phyloP scores from a whole-genome alignment of 2,888 invertebrate genomes.

The Hartigia nigra region DNA sequence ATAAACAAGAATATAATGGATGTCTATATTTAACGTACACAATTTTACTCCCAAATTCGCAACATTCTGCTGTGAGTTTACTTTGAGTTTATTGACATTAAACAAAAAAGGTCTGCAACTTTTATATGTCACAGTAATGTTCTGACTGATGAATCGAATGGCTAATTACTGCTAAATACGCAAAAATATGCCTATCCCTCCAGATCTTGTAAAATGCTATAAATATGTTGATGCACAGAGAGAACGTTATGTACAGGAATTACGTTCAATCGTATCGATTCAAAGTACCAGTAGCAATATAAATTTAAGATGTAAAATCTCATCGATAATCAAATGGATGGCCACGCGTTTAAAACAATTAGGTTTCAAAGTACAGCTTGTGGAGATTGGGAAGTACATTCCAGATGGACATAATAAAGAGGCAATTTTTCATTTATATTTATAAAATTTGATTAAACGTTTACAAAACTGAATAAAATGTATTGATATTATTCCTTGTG shows the following conservation, averaged over 20 bases:
- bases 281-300: slow-evolving; percentile 59
- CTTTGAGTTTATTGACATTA: neutral
- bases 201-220: slow-evolving; percentile 58
- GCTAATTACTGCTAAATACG: neutral
- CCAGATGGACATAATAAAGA: slow-evolving; percentile 51
- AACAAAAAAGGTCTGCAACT: neutral
- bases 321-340: slow-evolving; percentile 57
- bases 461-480: neutral
- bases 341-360: slow-evolving; percentile 62
- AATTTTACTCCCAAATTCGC: neutral
- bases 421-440: slow-evolving; percentile 22
- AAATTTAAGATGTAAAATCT: slow-evolving; percentile 52
- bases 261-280: slow-evolving; percentile 59
- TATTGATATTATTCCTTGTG: slow-evolving; percentile 8
- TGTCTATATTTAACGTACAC: neutral
- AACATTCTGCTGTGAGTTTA: neutral
- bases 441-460: neutral
- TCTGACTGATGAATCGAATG: neutral
- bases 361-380: slow-evolving; percentile 63
- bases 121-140: neutral
- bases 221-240: slow-evolving; percentile 63
- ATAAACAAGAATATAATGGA: neutral
- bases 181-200: slow-evolving; percentile 52
- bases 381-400: slow-evolving; percentile 58
- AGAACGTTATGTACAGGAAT: slow-evolving; percentile 52